These are phyloP conservation scores for Reticulitermes lucifugus DNA, from an alignment of 2,888 invertebrate genomes.

Conservation along the genomic window DNA sequence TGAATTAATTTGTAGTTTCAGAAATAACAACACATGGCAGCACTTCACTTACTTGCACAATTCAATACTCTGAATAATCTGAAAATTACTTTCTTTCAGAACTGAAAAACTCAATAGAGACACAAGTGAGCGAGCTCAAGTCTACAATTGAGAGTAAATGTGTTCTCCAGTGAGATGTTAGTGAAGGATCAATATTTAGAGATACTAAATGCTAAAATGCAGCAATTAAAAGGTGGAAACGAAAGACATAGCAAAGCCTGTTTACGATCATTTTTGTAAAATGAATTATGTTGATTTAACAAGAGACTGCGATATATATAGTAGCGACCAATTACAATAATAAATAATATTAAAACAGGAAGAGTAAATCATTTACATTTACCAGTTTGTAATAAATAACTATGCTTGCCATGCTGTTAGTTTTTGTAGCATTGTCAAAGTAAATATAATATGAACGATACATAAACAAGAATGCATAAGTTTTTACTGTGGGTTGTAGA, in stretches of 20 bases:
- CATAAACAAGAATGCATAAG: slow-evolving; percentile 25
- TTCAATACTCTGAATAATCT: background rate
- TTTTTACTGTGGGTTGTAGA: slow-evolving; percentile 34
- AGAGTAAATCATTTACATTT: slow-evolving; percentile 43
- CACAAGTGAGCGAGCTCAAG: slow-evolving; percentile 96
- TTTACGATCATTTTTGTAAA: slow-evolving; percentile 47
- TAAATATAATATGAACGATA: slow-evolving; percentile 39
- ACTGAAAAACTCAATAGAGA: slow-evolving; percentile 96
- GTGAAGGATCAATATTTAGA: slow-evolving; percentile 40
- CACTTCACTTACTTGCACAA: background rate
- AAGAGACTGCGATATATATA: slow-evolving; percentile 53
- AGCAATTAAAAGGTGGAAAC: background rate
- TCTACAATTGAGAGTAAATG: slow-evolving; percentile 97
- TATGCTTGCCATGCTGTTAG: slow-evolving; percentile 53
- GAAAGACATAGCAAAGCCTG: slow-evolving; percentile 40
- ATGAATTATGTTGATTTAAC: slow-evolving; percentile 47
- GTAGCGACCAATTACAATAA: slow-evolving; percentile 54
- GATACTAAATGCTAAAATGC: slow-evolving; percentile 25
- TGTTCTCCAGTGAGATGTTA: slow-evolving; percentile 86
- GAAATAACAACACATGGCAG: background rate
- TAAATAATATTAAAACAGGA: slow-evolving; percentile 50
- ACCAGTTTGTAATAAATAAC: slow-evolving; percentile 45
- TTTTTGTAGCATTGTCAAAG: slow-evolving; percentile 44
- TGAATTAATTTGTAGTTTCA: background rate
- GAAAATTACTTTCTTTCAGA: slow-evolving; percentile 76